A percentile compares a stretch with the other conserved stretches of the same genome.
phyloP scores from a whole-genome alignment of 2,888 invertebrate species.

The Nasonia oneida region DNA sequence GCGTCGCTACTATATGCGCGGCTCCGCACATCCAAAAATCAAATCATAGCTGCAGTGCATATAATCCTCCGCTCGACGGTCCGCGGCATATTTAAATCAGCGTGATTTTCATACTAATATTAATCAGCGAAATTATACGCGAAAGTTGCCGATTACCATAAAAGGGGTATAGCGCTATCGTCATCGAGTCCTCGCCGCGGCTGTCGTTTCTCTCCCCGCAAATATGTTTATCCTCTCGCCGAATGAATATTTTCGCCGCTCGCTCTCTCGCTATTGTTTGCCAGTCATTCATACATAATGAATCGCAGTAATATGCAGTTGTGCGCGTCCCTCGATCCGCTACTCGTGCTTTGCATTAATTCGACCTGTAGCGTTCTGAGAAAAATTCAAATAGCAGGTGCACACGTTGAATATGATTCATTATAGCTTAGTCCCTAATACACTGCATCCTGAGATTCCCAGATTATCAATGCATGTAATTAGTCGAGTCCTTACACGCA shows the following conservation, averaged over 20 bases:
- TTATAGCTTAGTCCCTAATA: neutral
- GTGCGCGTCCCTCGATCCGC: neutral
- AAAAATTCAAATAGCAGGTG: neutral
- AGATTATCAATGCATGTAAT: constrained; percentile 2
- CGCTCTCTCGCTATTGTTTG: constrained; percentile 30
- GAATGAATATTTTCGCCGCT: constrained; percentile 53
- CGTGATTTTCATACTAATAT: constrained; percentile 50
- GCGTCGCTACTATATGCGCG: neutral
- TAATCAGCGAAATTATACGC: constrained; percentile 53
- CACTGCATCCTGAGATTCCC: neutral
- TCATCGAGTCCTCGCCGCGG: neutral
- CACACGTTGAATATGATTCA: neutral
- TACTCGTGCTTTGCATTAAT: constrained; percentile 36
- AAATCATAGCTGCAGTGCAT: neutral
- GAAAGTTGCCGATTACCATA: constrained; percentile 44
- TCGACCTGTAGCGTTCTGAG: neutral
- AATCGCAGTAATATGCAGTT: constrained; percentile 31
- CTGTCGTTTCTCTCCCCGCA: constrained; percentile 23
- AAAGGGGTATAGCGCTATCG: constrained; percentile 26
- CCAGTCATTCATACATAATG: constrained; percentile 55
- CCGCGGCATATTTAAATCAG: constrained; percentile 25
- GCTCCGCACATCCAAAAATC: neutral
- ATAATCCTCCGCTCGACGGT: neutral
- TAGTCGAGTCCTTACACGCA: neutral
- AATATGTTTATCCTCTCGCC: constrained; percentile 54